These are phyloP conservation scores for Bombus affinis DNA, from an alignment of 1,140 invertebrate species.

Conservation along the genomic window DNA sequence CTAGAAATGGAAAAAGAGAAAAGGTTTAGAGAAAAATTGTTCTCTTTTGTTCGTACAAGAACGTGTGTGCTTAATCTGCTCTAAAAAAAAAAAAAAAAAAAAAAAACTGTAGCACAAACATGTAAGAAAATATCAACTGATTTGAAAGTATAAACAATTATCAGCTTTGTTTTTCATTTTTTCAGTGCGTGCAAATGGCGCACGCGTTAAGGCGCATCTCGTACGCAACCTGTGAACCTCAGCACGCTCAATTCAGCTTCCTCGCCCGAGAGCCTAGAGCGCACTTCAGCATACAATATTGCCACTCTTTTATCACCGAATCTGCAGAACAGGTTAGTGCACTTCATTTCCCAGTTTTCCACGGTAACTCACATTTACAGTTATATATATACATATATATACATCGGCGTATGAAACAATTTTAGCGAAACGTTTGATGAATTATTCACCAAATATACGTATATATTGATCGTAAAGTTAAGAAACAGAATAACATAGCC, in stretches of 20 bases:
- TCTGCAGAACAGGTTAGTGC: constrained; percentile 89
- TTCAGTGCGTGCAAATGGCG: constrained; percentile 92
- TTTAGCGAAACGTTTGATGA: too few relatives aligned
- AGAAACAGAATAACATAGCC: too few relatives aligned
- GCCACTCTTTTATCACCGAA: constrained; percentile 91
- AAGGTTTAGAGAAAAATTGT: too few relatives aligned
- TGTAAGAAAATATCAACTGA: too few relatives aligned
- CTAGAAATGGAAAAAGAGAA: too few relatives aligned
- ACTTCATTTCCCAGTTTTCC: background rate
- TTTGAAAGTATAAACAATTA: background rate
- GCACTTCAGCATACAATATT: constrained; percentile 90
- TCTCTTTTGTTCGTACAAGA: too few relatives aligned
- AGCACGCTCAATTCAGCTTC: constrained; percentile 91
- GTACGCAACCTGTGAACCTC: constrained; percentile 93
- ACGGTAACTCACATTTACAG: background rate
- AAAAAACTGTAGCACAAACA: background rate
- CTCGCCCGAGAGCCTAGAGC: constrained; percentile 91
- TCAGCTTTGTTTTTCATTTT: constrained; percentile 58
- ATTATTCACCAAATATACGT: too few relatives aligned
- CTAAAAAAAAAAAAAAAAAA: background rate
- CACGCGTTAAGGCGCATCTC: constrained; percentile 93
- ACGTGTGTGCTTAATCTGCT: too few relatives aligned
- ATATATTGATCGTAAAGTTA: too few relatives aligned
- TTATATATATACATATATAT: too few relatives aligned
- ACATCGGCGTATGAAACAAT: too few relatives aligned